These are phyloP conservation scores for Sebastes hubbsi DNA, from an alignment of 2,797 vertebrate genomes.

Conservation along the genomic window DNA sequence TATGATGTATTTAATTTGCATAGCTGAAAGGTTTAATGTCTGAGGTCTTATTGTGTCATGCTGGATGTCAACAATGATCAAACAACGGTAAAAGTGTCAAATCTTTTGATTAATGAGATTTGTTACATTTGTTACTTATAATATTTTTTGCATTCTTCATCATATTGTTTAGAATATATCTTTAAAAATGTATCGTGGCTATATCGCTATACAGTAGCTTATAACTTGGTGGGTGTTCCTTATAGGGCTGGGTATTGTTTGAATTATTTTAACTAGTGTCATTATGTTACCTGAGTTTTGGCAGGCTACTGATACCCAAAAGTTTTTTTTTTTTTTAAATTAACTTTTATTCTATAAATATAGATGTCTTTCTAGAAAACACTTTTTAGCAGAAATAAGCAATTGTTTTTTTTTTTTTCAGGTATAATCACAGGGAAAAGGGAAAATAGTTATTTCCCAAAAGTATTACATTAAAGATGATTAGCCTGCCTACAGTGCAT, in stretches of 20 bases:
- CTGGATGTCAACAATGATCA: slow-evolving; percentile 33
- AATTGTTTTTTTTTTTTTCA: not conserved
- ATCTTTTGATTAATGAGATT: not conserved
- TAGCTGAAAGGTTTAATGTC: slow-evolving; percentile 60
- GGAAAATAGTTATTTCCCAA: not conserved
- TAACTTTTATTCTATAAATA: not conserved
- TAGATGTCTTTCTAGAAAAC: not conserved
- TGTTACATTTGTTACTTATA: not conserved
- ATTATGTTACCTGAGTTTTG: not conserved
- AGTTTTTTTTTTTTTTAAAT: no score
- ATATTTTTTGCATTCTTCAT: not conserved
- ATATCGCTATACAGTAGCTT: not conserved
- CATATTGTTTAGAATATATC: not conserved
- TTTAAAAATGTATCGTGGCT: not conserved
- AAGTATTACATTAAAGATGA: not conserved
- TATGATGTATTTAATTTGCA: slow-evolving; percentile 83
- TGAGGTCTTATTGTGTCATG: slow-evolving; percentile 32
- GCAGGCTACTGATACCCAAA: no score
- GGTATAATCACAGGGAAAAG: not conserved
- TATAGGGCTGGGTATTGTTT: not conserved
- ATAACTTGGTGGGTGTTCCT: not conserved
- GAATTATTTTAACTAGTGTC: not conserved
- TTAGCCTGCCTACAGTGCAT: not conserved
- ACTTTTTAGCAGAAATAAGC: not conserved
- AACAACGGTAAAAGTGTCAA: slow-evolving; percentile 1